phyloP scores from a whole-genome alignment of 2,113 vertebrate genomes.

The Xenopus laevis region DNA sequence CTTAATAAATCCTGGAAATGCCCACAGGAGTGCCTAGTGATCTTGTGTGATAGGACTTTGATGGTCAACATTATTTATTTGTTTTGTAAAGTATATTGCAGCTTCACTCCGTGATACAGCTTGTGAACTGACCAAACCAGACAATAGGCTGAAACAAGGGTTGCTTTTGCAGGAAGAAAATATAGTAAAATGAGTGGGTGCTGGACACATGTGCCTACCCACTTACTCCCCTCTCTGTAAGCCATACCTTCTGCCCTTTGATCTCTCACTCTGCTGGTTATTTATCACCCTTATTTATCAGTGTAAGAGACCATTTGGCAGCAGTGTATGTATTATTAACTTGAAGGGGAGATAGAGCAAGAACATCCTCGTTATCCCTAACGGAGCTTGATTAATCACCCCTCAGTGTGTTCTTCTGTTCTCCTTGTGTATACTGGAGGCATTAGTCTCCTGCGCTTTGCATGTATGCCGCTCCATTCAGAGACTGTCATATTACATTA shows the following conservation, averaged over 20 bases:
- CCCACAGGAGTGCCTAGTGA: background rate
- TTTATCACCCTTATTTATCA: constrained; percentile 38
- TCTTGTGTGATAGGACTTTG: background rate
- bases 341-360: constrained; percentile 28
- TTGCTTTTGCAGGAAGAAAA: background rate
- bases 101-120: too few relatives aligned
- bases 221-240: constrained; percentile 9
- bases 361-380: constrained; percentile 39
- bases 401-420: constrained; percentile 31
- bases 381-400: constrained; percentile 29
- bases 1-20: background rate
- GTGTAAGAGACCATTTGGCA: constrained; percentile 23
- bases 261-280: constrained; percentile 17
- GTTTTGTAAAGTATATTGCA: too few relatives aligned
- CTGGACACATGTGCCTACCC: too few relatives aligned
- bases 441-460: constrained; percentile 11
- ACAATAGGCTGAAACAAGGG: too few relatives aligned
- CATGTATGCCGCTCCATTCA: constrained; percentile 29
- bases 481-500: constrained; percentile 31
- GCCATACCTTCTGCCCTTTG: constrained; percentile 10
- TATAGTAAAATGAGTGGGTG: constrained; percentile 12
- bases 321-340: constrained; percentile 35
- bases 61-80: background rate
- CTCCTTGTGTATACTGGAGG: constrained; percentile 13
- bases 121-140: too few relatives aligned